Evolutionary conservation across 1,140 invertebrate genomes (phyloP), one percentile per base, ranked within the genome.

Genomic region (Aporrectodea caliginosa): DNA sequence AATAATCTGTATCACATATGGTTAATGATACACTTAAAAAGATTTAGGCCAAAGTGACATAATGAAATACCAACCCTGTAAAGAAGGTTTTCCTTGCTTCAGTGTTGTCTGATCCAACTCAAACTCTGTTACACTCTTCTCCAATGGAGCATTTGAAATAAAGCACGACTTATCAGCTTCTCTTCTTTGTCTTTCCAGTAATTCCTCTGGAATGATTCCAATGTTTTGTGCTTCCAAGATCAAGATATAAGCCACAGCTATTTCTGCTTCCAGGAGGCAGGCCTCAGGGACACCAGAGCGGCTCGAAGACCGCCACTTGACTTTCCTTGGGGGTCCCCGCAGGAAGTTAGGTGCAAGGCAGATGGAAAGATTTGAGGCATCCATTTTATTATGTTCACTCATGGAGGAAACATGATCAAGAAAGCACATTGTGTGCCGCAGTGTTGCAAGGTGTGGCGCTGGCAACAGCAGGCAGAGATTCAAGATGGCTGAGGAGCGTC

Each of bases 331-430:
- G 6, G 43, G 43, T 58, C 43, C 22, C 22, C 43, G 43, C 92
- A 95, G 93, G 71, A 96, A 89, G 85, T 93, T 94, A 16, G 94
- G 94, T 1, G 93, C 92, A 85, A 95, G 87, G 22, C 95, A 92
- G 82, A 94, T 92, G 0, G 94, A 92, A 58, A 95, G 87, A 87
- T 95, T 96, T 71, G 91, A 91, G 71, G 91, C 88, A 83, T 92
- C 91, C 94, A 96, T 96, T 88, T 93, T 92, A 85, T 95, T 96
- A 34, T 90, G 88, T n/a, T 91, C 90, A 69, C 90, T 89, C 82
- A 91, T 86, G 22, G 85, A 83, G 1, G 92, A 89, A 16, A 94
- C 90, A 73, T 90, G 89, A 79, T 90, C 86, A 31, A 93, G 86
- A 83, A 93, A 92, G 83, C 89, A 79, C 90, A 93, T 91, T 74